Base-by-base conservation (phyloP, 2,888 invertebrate genomes). In the Oxycera nigricornis region DNA sequence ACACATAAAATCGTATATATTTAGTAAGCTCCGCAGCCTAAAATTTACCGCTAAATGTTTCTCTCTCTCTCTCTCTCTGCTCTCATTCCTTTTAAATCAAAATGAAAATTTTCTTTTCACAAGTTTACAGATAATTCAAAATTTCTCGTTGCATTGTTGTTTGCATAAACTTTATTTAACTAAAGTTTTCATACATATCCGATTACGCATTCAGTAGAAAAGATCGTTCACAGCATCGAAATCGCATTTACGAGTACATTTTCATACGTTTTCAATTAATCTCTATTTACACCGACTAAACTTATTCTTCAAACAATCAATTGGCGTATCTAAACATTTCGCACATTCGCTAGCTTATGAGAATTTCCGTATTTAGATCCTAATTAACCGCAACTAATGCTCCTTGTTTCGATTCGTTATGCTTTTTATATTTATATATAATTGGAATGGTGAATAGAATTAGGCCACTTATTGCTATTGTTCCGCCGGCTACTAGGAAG, bases 401-500 rank as follows among this genome's bases (percentile, higher is more conserved):
- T 28, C 24, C 26, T 11, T 4, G 39, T 14, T 65, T 26, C 1
- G 22, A 50, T 26, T 59, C 72, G 11, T 73, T 62, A 35, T 20
- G 30, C 76, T 62, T 79, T 74, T 83, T 80, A 77, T 84, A 82
- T 75, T 86, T 88, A 82, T 92, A 92, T 68, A 94, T 79, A 73
- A 90, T 85, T 6, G 95, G 95, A 81, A 96, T 94, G 76, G 90
- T 84, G 85, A 94, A 97, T 76, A 98, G 88, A 87, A 98, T 94
- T 55, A 94, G 68, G 11, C 97, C 98, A 82, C 96, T 96, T 57
- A 94, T 77, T 2, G 93, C 91, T 75, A 98, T 94, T 82, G 94
- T 91, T 0, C 89, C 86, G 3, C 98, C 98, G 22, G 96, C 94
- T 75, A 97, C 88, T 80, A 91, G 90, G 86, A 98, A 99, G 0